Conservation (phyloP, 2,888 invertebrate species). For the Drosophila melanosoma region DNA sequence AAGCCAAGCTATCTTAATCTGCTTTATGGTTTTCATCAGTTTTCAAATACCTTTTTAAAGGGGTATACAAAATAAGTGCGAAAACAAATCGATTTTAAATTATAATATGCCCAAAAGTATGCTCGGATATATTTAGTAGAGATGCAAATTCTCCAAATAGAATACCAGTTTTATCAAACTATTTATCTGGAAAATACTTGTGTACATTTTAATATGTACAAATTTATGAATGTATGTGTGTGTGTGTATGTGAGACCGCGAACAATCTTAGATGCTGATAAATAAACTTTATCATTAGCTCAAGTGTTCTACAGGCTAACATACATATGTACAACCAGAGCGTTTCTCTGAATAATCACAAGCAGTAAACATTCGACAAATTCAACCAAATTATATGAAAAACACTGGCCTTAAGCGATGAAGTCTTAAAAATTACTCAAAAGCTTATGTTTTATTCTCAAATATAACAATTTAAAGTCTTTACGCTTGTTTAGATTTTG, state of each 20-base stretch:
- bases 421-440: not conserved
- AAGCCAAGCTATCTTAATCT: not conserved
- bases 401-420: not conserved
- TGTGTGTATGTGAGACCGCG: not conserved
- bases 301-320: conserved; percentile 14
- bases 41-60: not conserved
- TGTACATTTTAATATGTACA: not conserved
- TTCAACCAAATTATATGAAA: not conserved
- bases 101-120: conserved; percentile 49
- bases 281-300: conserved; percentile 21
- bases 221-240: not conserved
- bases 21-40: not conserved
- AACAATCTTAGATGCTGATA: conserved; percentile 18
- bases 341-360: not conserved
- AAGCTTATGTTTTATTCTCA: not conserved
- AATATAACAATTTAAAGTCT: not conserved
- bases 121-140: conserved; percentile 12
- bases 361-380: conserved; percentile 6
- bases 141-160: not conserved
- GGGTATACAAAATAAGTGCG: not conserved
- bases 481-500: not conserved
- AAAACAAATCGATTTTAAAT: not conserved
- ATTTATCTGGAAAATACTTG: not conserved
- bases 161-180: not conserved
- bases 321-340: not conserved